These are phyloP conservation scores for Mobula hypostoma DNA, from an alignment of 2,113 vertebrate species.

Conservation along the genomic window DNA sequence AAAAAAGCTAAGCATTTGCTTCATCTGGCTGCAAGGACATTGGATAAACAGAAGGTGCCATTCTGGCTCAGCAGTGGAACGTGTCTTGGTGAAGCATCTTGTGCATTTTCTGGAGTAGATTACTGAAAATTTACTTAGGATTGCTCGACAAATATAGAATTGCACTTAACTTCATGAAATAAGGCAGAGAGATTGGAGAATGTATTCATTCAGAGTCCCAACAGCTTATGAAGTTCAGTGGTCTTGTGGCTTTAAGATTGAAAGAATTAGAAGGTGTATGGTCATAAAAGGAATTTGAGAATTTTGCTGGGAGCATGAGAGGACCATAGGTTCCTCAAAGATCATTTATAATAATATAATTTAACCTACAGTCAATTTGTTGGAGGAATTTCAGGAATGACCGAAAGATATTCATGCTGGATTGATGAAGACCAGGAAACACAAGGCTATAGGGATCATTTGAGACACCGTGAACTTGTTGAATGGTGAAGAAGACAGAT, in stretches of 20 bases:
- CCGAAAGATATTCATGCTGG: no score
- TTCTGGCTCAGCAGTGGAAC: constrained; percentile 98
- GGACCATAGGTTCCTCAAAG: no score
- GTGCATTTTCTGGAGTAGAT: constrained; percentile 26
- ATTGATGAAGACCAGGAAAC: no score
- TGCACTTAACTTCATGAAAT: neutral
- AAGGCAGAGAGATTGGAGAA: neutral
- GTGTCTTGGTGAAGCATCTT: constrained; percentile 71
- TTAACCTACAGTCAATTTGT: neutral
- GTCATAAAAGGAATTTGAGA: neutral
- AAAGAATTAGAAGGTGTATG: neutral
- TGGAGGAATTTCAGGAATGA: neutral
- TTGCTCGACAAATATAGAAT: neutral
- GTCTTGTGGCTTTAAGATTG: neutral
- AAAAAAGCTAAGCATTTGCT: constrained; percentile 78
- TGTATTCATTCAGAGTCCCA: neutral
- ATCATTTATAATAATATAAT: neutral
- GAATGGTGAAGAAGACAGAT: no score
- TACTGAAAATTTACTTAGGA: neutral
- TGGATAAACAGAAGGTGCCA: constrained; percentile 62
- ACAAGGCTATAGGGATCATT: no score
- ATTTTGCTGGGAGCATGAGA: neutral
- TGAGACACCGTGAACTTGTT: no score
- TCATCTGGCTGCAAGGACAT: constrained; percentile 63
- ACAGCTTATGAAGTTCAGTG: neutral